Base-by-base conservation (phyloP, 2,888 invertebrate species). In the Carterocephalus palaemon region DNA sequence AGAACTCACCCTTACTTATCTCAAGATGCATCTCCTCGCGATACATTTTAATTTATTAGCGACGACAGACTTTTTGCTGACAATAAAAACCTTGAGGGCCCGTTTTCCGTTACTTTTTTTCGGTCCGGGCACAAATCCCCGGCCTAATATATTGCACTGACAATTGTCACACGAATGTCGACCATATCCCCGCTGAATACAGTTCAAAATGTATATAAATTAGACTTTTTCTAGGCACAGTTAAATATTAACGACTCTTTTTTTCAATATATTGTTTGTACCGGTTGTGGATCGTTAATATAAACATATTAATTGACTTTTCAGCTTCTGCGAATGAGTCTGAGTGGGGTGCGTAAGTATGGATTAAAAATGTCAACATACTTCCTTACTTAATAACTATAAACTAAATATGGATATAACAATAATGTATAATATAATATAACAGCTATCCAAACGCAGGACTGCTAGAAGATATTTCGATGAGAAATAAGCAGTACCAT, bases 21-120 rank as follows among this genome's bases (percentile, higher is more conserved):
- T 37, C 7, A 2, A 24, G 16, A 37, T 37, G 10, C 37, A 37
- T 16, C 12, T 17, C 15, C 7, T 10, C 3, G 19, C 2, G 23
- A 15, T 26, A 41, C 45, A 50, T 52, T 54, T 52, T 46, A 51
- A 54, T 53, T 54, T 50, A 52, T 52, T 46, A 22, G 40, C 46
- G 53, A 39, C 24, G 48, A 48, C 46, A 49, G 20, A 46, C 38
- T 54, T 54, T 54, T 54, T 54, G 46, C 50, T 31, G 24, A 42
- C 42, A 42, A 48, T 40, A 50, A 50, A 53, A 52, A 51, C 24
- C 24, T 17, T 2, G 1, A 26, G 24, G 17, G 5, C 24, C 6
- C 2, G 26, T 6, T 26, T 37, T 26, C 26, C 28, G 43, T 37
- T 29, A 28, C 12, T 38, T 43, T 43, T 32, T 31, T 19, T 34